Percentiles rank a stretch among this genome's conserved stretches.
phyloP scores from a whole-genome alignment of 2,113 vertebrate species.

The Leptocoma aspasia region DNA sequence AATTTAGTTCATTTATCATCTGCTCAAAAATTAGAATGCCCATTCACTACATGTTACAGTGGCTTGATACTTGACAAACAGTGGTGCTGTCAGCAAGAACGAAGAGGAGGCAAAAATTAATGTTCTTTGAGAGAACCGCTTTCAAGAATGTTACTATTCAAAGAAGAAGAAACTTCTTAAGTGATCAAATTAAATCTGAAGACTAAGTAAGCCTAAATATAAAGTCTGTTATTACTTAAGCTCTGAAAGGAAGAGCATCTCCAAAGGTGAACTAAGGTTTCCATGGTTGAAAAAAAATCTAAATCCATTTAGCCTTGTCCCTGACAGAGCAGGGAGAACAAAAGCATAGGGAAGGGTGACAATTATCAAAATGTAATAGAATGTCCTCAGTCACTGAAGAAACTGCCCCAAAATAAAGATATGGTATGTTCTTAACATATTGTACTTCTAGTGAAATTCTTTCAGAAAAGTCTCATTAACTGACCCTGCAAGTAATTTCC shows the following conservation, averaged over 20 bases:
- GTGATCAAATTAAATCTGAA: background rate
- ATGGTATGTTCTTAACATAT: background rate
- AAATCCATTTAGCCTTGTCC: background rate
- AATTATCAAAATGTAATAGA: background rate
- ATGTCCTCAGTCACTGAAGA: background rate
- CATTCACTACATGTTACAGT: background rate
- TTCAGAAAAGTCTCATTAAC: background rate
- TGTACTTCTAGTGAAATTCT: background rate
- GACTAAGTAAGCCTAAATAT: background rate
- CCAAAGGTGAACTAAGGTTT: background rate
- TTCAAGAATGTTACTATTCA: background rate
- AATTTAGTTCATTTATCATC: background rate
- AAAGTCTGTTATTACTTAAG: background rate
- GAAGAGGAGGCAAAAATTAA: background rate
- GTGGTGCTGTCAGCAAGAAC: background rate
- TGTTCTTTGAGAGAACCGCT: background rate
- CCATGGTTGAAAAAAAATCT: background rate
- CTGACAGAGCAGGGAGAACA: background rate
- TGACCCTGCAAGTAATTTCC: background rate
- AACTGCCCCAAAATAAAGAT: background rate
- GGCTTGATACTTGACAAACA: background rate
- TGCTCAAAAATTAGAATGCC: background rate
- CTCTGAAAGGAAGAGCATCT: background rate
- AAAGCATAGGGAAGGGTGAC: background rate
- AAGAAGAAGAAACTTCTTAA: background rate